Percentiles rank a stretch among this genome's conserved stretches.
These are phyloP conservation scores for Tipula unca DNA, from an alignment of 2,888 invertebrate genomes.

Conservation along the genomic window DNA sequence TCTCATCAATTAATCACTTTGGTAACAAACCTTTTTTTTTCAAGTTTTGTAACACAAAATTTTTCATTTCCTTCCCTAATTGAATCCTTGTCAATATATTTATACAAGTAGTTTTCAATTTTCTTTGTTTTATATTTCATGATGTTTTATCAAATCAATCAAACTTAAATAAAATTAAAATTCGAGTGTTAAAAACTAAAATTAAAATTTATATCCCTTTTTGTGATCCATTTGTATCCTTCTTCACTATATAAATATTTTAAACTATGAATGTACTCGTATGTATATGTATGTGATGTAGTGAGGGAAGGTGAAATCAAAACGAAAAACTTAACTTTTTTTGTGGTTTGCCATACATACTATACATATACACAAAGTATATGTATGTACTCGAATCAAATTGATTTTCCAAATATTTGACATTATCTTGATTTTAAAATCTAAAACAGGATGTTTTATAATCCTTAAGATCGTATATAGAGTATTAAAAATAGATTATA, in stretches of 20 bases:
- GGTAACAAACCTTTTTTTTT: not conserved
- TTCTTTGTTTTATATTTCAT: not conserved
- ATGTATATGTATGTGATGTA: not conserved
- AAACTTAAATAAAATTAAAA: not conserved
- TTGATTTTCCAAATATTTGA: not conserved
- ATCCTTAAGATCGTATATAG: not conserved
- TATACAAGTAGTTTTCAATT: not conserved
- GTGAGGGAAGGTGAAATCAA: not conserved
- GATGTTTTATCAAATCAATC: not conserved
- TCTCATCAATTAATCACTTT: not conserved
- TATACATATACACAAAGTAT: too few species aligned
- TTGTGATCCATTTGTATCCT: not conserved
- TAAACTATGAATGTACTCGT: too few species aligned
- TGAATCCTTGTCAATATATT: not conserved
- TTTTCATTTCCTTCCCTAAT: not conserved
- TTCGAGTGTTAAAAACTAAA: not conserved
- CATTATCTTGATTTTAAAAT: not conserved
- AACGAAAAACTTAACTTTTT: not conserved
- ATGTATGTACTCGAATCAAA: not conserved
- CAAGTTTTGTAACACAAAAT: not conserved
- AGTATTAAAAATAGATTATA: not conserved
- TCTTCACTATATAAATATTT: not conserved
- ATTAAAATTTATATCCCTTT: not conserved
- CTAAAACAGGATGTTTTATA: not conserved
- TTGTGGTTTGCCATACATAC: too few species aligned